These are phyloP conservation scores for Anguilla megastoma DNA, from an alignment of 2,797 vertebrate species.

Conservation along the genomic window DNA sequence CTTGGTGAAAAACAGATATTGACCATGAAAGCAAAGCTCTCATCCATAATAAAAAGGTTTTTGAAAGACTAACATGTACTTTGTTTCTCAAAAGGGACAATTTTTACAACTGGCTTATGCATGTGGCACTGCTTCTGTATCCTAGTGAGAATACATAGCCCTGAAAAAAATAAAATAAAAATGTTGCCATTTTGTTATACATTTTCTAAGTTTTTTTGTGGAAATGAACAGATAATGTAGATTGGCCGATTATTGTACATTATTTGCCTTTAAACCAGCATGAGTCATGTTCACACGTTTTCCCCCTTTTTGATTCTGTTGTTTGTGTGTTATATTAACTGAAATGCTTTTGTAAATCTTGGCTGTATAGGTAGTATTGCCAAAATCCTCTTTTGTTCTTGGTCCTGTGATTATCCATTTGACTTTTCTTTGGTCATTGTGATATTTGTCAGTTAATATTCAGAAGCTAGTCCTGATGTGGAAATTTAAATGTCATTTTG, in stretches of 20 bases:
- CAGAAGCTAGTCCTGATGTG: no score
- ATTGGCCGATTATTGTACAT: not conserved
- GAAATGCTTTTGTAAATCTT: no score
- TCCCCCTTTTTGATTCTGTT: no score
- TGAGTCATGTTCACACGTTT: no score
- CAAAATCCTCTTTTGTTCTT: no score
- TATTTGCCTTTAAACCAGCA: no score
- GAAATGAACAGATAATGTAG: not conserved
- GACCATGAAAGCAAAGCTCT: constrained; percentile 6
- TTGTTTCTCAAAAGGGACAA: not conserved
- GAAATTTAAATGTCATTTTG: no score
- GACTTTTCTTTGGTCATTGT: no score
- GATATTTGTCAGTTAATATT: no score
- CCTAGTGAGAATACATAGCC: not conserved
- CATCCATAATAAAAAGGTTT: constrained; percentile 16
- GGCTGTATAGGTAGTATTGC: no score
- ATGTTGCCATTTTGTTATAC: not conserved
- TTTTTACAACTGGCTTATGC: not conserved
- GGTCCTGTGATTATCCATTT: no score
- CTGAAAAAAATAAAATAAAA: not conserved
- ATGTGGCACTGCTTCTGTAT: not conserved
- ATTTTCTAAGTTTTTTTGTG: not conserved
- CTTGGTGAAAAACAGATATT: not conserved
- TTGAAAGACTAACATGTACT: not conserved
- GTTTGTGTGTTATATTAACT: no score